Evolutionary conservation across 92 coral and sea anemone genomes (phyloP).

Genomic region (Diadumene lineata): DNA sequence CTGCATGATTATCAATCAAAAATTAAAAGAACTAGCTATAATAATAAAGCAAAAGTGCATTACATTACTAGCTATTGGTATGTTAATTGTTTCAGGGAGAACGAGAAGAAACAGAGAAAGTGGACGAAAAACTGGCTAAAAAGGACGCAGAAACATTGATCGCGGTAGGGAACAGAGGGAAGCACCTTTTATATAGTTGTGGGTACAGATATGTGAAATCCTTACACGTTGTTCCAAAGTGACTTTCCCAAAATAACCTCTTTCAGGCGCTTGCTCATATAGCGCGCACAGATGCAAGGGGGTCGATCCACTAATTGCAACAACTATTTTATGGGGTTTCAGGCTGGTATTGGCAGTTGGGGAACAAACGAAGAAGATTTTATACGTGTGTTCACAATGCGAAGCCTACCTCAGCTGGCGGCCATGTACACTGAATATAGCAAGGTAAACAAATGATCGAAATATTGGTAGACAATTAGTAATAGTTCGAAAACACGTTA

Average conservation of each 20-base stretch:
- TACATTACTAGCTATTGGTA: too few relatives aligned
- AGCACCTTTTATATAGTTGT: too few relatives aligned
- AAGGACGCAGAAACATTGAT: constrained; percentile 71
- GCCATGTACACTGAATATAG: constrained; percentile 85
- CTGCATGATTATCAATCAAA: too few relatives aligned
- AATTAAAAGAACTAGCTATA: too few relatives aligned
- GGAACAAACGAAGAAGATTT: constrained; percentile 90
- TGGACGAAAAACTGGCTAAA: constrained; percentile 69
- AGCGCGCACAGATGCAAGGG: too few relatives aligned
- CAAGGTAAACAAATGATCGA: constrained; percentile 43
- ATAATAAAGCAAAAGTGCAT: not conserved
- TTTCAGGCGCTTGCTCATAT: too few relatives aligned
- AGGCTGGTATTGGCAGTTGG: constrained; percentile 84
- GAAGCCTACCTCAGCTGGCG: constrained; percentile 88
- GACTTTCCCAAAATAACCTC: too few relatives aligned
- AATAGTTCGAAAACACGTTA: too few relatives aligned
- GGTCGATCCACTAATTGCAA: too few relatives aligned
- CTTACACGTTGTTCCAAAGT: too few relatives aligned
- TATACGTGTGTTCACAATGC: constrained; percentile 70
- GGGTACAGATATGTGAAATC: too few relatives aligned
- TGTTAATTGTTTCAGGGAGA: constrained; percentile 80
- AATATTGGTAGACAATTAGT: not conserved
- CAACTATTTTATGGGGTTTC: too few relatives aligned
- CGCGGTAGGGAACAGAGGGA: constrained; percentile 62
- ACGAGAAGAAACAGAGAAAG: constrained; percentile 73